These are phyloP conservation scores for Epizoanthus rinbou DNA, from an alignment of 92 coral and sea anemone species.

Conservation along the genomic window DNA sequence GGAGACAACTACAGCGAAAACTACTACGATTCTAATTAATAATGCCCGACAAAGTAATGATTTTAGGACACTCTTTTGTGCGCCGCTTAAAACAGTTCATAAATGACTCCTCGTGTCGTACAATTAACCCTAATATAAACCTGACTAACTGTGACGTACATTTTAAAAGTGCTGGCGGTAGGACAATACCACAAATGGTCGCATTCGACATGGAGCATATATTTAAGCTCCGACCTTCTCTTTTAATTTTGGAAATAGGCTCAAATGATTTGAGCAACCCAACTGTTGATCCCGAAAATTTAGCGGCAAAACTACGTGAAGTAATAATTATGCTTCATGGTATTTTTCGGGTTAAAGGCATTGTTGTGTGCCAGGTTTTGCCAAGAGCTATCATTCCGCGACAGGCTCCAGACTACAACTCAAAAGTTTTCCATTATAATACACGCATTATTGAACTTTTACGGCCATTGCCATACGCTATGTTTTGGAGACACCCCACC, in stretches of 20 bases:
- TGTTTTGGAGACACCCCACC: neutral
- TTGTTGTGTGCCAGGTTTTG: neutral
- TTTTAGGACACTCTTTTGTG: conserved; percentile 16
- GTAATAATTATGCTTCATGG: neutral
- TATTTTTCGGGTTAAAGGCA: neutral
- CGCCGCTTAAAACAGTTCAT: neutral
- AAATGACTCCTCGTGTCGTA: neutral
- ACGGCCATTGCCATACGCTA: neutral
- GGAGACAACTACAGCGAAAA: neutral
- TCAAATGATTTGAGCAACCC: conserved; percentile 5
- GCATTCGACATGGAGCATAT: neutral
- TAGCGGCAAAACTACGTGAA: neutral
- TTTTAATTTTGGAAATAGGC: neutral
- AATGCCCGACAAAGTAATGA: conserved; percentile 9
- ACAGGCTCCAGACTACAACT: neutral
- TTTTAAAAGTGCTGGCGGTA: neutral
- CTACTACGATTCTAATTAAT: neutral
- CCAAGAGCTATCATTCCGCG: neutral
- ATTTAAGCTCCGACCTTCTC: neutral
- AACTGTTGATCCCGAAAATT: neutral
- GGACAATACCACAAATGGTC: neutral
- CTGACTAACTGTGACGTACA: neutral
- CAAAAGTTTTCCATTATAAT: neutral
- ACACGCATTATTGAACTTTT: neutral
- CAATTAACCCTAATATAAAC: neutral